phyloP scores from a whole-genome alignment of 1,140 invertebrate species.

The Polypedilum pembai region DNA sequence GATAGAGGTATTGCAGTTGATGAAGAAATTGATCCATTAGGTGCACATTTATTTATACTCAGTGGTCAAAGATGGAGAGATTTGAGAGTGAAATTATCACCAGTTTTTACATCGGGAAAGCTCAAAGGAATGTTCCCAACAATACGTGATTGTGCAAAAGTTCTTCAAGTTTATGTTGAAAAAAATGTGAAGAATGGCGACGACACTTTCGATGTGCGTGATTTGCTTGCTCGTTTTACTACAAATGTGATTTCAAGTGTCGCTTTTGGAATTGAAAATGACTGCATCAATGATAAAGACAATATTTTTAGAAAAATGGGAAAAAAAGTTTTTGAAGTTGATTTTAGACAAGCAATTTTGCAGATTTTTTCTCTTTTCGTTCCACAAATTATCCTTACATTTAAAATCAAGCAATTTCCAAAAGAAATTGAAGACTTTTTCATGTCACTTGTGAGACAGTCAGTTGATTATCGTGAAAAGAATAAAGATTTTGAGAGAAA shows the following conservation, averaged over 20 bases:
- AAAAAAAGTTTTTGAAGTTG: conserved; percentile 35
- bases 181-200: background rate
- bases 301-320: conserved; percentile 30
- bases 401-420: conserved; percentile 32
- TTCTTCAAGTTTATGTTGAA: background rate
- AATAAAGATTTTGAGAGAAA: conserved; percentile 39
- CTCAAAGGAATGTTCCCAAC: conserved; percentile 47
- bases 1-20: conserved; percentile 37
- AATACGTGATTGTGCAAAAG: conserved; percentile 35
- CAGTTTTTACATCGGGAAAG: conserved; percentile 46
- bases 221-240: background rate
- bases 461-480: conserved; percentile 37
- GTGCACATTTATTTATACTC: conserved; percentile 42
- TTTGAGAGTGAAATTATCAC: conserved; percentile 41
- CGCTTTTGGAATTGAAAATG: conserved; percentile 23
- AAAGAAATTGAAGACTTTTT: conserved; percentile 37
- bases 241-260: conserved; percentile 28
- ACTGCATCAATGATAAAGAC: conserved; percentile 15
- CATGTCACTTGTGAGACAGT: conserved; percentile 34
- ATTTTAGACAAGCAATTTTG: conserved; percentile 30
- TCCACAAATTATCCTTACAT: conserved; percentile 33
- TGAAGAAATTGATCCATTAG: conserved; percentile 35
- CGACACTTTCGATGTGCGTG: background rate
- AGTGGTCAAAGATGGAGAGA: conserved; percentile 43
- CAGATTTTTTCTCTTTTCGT: conserved; percentile 32